phyloP scores from a whole-genome alignment of 2,888 invertebrate species.

The Laspeyria flexula region DNA sequence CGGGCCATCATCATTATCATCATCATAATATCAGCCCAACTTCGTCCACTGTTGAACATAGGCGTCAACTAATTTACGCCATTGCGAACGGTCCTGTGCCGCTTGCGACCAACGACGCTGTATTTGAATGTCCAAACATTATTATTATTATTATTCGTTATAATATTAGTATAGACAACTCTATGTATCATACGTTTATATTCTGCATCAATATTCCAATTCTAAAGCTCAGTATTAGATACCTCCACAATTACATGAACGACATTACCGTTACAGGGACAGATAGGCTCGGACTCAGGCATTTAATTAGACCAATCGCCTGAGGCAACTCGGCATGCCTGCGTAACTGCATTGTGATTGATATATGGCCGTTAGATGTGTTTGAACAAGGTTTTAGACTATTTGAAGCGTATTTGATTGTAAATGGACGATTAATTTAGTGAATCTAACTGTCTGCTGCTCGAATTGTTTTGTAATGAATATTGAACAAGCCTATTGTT shows the following conservation, averaged over 20 bases:
- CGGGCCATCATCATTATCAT: too few relatives aligned
- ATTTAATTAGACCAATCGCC: conserved; percentile 65
- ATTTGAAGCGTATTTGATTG: conserved; percentile 10
- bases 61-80: too few relatives aligned
- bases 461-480: not conserved
- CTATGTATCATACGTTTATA: too few relatives aligned
- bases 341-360: conserved; percentile 43
- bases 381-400: conserved; percentile 11
- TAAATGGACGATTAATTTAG: conserved; percentile 3
- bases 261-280: conserved; percentile 27
- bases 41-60: too few relatives aligned
- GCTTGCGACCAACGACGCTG: too few relatives aligned
- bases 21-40: too few relatives aligned
- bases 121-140: too few relatives aligned
- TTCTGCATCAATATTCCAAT: not conserved
- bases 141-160: too few relatives aligned
- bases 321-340: conserved; percentile 35
- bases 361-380: conserved; percentile 33
- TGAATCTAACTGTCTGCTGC: not conserved
- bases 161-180: too few relatives aligned
- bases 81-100: too few relatives aligned
- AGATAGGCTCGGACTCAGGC: conserved; percentile 43
- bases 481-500: too few relatives aligned
- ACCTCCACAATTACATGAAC: conserved; percentile 19
- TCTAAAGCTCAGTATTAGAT: conserved; percentile 2